Percentiles rank a stretch among this genome's conserved stretches.
phyloP scores from a whole-genome alignment of 2,888 invertebrate species.

The Colostygia pectinataria region DNA sequence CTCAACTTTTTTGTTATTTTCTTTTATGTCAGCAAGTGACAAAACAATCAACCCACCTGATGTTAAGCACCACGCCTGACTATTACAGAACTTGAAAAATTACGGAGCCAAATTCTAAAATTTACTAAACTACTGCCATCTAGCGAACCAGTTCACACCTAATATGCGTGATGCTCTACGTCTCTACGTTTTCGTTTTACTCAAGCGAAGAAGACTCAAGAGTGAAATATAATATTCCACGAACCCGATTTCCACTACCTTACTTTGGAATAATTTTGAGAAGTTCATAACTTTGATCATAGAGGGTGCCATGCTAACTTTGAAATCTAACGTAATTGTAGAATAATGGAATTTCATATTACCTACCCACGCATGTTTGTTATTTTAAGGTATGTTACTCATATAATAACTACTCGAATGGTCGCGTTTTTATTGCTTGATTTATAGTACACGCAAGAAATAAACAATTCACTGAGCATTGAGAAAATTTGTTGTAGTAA shows the following conservation, averaged over 20 bases:
- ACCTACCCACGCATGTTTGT: too few species aligned
- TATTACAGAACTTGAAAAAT: neutral
- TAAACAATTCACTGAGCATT: neutral
- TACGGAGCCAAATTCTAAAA: neutral
- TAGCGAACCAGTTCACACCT: neutral
- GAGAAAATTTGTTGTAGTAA: too few species aligned
- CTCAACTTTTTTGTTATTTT: too few species aligned
- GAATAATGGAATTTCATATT: too few species aligned
- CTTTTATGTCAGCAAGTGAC: too few species aligned
- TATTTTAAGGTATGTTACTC: too few species aligned
- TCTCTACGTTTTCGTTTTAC: neutral
- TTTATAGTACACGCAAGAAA: too few species aligned
- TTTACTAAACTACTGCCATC: slow-evolving; percentile 10
- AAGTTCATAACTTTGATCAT: slow-evolving; percentile 9
- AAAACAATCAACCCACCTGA: neutral
- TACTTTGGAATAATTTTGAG: neutral
- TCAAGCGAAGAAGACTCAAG: neutral
- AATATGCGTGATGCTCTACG: too few species aligned
- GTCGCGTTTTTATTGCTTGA: too few species aligned
- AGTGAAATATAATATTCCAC: neutral
- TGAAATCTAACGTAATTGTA: neutral
- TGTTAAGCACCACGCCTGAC: too few species aligned
- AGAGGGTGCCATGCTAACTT: slow-evolving; percentile 11
- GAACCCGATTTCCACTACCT: neutral
- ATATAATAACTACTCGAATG: too few species aligned